Percentiles rank a stretch among this genome's conserved stretches.
Conservation (phyloP, 2,113 vertebrate genomes). For the Otocyon megalotis region DNA sequence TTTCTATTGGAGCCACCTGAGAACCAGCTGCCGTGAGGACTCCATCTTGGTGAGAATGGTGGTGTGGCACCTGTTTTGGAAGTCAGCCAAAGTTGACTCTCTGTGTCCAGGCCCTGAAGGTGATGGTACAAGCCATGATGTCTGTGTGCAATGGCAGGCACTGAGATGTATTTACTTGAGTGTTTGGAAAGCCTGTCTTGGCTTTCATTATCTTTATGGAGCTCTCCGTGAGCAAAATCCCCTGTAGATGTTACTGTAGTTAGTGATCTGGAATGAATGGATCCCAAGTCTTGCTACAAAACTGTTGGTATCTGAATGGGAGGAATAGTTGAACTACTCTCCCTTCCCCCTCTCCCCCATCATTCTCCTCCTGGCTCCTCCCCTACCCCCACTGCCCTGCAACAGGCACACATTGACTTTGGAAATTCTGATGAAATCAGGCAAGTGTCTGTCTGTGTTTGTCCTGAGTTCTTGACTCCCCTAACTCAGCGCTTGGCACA, state of each 20-base stretch:
- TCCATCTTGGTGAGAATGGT: neutral
- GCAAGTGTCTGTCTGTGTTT: neutral
- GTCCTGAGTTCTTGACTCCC: neutral
- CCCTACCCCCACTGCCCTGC: rapidly evolving
- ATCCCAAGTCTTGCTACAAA: constrained; percentile 17
- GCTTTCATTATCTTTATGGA: constrained; percentile 23
- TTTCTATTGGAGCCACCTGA: neutral
- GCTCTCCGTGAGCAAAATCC: neutral
- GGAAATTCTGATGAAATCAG: neutral
- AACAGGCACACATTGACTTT: neutral
- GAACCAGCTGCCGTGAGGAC: neutral
- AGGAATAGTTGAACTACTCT: neutral
- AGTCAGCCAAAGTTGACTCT: neutral
- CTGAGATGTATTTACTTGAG: neutral
- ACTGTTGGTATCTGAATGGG: neutral
- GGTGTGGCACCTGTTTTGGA: neutral
- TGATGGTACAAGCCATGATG: neutral
- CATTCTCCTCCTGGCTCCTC: rapidly evolving
- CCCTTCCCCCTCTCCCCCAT: neutral
- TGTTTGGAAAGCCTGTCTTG: neutral
- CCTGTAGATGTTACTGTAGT: neutral
- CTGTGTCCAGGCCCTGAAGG: neutral
- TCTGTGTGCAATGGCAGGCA: neutral
- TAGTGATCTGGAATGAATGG: neutral
- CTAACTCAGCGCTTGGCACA: neutral